Evolutionary conservation across 1,140 invertebrate species (phyloP).

Genomic region (Geopemphigus sp.): DNA sequence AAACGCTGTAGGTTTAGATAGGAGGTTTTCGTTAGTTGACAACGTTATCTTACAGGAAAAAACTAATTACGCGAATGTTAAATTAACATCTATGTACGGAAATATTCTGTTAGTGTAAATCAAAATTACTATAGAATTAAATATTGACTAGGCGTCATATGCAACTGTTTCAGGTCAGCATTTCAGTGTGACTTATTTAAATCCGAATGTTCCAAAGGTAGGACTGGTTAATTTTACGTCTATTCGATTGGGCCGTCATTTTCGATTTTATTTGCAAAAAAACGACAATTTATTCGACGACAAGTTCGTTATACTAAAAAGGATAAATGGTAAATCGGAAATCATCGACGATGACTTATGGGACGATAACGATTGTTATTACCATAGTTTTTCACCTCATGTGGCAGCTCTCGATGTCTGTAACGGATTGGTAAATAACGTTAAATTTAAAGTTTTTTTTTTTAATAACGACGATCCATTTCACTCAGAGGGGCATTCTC

Average conservation of each 20-base stretch:
- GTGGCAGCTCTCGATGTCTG: conserved; percentile 53
- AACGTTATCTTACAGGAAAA: conserved; percentile 20
- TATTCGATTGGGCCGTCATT: conserved; percentile 22
- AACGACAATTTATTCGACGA: conserved; percentile 48
- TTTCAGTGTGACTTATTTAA: conserved; percentile 39
- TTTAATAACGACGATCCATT: conserved; percentile 7
- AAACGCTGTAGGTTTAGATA: conserved; percentile 22
- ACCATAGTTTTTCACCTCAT: conserved; percentile 49
- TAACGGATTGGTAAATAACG: conserved; percentile 53
- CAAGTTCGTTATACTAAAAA: conserved; percentile 50
- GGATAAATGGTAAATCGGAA: conserved; percentile 36
- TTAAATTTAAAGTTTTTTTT: background rate
- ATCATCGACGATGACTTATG: conserved; percentile 8
- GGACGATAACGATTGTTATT: conserved; percentile 51
- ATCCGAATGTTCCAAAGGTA: background rate
- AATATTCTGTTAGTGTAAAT: background rate
- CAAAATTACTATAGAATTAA: too few relatives aligned
- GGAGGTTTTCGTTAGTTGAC: conserved; percentile 12
- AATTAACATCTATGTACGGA: conserved; percentile 7
- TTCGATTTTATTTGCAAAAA: conserved; percentile 49
- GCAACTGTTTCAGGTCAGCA: background rate
- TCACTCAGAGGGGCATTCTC: conserved; percentile 54
- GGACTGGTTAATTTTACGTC: conserved; percentile 43
- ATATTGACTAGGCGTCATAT: too few relatives aligned
- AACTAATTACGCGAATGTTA: conserved; percentile 10